Conservation (phyloP, 2,113 vertebrate species). For the Leuciscus idus region DNA sequence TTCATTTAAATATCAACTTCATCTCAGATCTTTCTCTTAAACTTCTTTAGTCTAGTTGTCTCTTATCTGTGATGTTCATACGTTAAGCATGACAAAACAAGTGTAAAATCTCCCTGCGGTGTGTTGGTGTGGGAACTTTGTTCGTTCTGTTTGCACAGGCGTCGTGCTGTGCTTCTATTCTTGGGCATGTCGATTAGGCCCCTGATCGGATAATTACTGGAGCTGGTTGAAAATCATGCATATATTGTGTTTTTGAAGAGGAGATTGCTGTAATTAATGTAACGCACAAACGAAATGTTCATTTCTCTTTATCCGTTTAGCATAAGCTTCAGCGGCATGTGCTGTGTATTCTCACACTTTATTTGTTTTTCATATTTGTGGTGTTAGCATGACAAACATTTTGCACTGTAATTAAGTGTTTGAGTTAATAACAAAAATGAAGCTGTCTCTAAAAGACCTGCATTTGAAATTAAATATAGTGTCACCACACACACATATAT, state of each 20-base stretch:
- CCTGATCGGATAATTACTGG: slow-evolving; percentile 66
- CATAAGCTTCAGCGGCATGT: background rate
- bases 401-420: slow-evolving; percentile 34
- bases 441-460: background rate
- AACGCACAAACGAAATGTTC: slow-evolving; percentile 1
- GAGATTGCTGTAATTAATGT: slow-evolving; percentile 69
- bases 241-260: slow-evolving; percentile 69
- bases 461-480: background rate
- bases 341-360: slow-evolving; percentile 14
- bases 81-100: background rate
- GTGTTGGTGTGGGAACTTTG: background rate
- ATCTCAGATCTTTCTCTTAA: background rate
- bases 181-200: slow-evolving; percentile 20
- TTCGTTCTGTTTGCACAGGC: background rate
- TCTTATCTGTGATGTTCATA: background rate
- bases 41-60: background rate
- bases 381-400: slow-evolving; percentile 38
- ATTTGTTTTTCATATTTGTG: slow-evolving; percentile 28
- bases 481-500: background rate
- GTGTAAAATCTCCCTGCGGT: background rate
- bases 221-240: slow-evolving; percentile 73
- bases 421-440: slow-evolving; percentile 37
- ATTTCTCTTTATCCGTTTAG: slow-evolving; percentile 54
- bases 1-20: background rate
- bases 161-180: slow-evolving; percentile 35